These are phyloP conservation scores for Andrena camellia DNA, from an alignment of 2,888 invertebrate genomes.

Conservation along the genomic window DNA sequence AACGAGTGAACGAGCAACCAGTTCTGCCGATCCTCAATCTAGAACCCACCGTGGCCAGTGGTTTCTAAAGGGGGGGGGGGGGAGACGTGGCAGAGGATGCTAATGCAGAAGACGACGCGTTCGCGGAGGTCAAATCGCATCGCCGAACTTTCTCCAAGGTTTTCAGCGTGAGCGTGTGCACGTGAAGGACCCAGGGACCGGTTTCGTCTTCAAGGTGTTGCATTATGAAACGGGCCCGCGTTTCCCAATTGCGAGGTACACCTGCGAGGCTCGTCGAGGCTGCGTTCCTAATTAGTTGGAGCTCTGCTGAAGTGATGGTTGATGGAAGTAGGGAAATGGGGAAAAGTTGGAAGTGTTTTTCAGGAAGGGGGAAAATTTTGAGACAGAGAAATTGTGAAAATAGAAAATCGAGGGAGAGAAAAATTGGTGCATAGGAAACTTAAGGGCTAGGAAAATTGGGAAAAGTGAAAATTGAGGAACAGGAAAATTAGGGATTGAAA, in stretches of 20 bases:
- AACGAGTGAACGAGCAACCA: not conserved
- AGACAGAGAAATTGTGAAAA: not conserved
- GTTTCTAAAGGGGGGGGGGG: constrained; percentile 46
- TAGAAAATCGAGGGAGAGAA: not conserved
- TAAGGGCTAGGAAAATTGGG: no score
- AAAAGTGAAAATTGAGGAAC: not conserved
- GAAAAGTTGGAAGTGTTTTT: not conserved
- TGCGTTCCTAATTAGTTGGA: not conserved
- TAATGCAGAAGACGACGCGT: constrained; percentile 58
- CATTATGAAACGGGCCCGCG: constrained; percentile 43
- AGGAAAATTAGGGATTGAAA: not conserved
- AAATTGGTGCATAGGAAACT: no score
- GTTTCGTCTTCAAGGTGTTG: constrained; percentile 48
- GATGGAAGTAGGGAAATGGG: not conserved
- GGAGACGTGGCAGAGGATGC: constrained; percentile 9
- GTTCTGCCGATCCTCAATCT: not conserved
- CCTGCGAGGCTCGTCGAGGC: not conserved
- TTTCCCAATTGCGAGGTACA: constrained; percentile 35
- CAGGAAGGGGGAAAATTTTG: not conserved
- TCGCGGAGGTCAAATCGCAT: constrained; percentile 65
- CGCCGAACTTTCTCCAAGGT: constrained; percentile 67
- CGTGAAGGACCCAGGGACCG: constrained; percentile 34
- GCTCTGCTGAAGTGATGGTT: not conserved
- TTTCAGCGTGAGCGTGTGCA: constrained; percentile 33
- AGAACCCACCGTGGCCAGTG: not conserved